Percentiles rank a stretch among this genome's conserved stretches.
phyloP scores from a whole-genome alignment of 2,888 invertebrate genomes.

The Nymphalis polychloros region DNA sequence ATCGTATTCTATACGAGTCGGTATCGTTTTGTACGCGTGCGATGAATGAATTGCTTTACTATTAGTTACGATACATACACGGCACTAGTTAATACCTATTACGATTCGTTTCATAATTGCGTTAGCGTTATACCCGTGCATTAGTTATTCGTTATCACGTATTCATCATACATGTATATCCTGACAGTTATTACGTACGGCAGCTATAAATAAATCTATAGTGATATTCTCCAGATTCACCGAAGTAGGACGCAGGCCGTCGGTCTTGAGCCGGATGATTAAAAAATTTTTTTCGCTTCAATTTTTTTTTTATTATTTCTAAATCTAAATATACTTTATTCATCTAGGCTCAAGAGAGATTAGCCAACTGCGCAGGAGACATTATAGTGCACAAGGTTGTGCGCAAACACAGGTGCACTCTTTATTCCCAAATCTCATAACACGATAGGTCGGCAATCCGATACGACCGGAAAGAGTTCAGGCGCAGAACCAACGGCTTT shows the following conservation, averaged over 20 bases:
- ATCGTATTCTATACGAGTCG: constrained; percentile 10
- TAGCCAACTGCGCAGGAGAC: too few species aligned
- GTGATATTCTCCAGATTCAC: constrained; percentile 14
- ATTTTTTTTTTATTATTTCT: not conserved
- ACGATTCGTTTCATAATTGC: not conserved
- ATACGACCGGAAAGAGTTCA: too few species aligned
- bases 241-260: constrained; percentile 18
- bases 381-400: too few species aligned
- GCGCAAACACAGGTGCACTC: too few species aligned
- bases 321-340: not conserved
- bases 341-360: too few species aligned
- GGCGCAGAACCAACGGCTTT: too few species aligned
- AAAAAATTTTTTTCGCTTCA: constrained; percentile 13
- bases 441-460: too few species aligned
- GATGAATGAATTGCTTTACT: constrained; percentile 13
- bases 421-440: too few species aligned
- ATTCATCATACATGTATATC: constrained; percentile 6
- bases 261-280: constrained; percentile 17
- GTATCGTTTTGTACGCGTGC: constrained; percentile 16
- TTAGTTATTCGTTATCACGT: constrained; percentile 12
- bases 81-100: constrained; percentile 6
- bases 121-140: constrained; percentile 2
- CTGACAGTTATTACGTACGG: constrained; percentile 2
- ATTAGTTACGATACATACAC: constrained; percentile 10
- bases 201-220: constrained; percentile 16